phyloP scores from a whole-genome alignment of 1,140 invertebrate species.

The Chymomyza costata region DNA sequence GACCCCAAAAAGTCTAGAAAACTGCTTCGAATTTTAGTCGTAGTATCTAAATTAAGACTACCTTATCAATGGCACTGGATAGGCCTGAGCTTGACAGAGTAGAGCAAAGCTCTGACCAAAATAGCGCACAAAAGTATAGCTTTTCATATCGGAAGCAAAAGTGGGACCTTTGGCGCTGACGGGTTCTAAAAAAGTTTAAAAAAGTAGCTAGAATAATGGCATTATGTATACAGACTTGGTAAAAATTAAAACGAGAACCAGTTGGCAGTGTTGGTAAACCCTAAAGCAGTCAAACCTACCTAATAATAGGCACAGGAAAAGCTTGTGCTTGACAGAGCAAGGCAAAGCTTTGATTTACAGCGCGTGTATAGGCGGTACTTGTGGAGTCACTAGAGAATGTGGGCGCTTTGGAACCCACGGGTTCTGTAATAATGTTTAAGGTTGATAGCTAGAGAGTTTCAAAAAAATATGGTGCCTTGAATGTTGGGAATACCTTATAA shows the following conservation, averaged over 20 bases:
- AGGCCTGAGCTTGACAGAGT: conserved; percentile 86
- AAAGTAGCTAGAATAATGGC: not conserved
- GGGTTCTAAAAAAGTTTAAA: conserved; percentile 78
- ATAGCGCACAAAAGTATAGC: conserved; percentile 78
- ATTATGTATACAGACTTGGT: conserved; percentile 76
- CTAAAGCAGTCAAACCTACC: conserved; percentile 75
- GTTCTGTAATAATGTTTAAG: conserved; percentile 76
- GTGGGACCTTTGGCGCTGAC: conserved; percentile 83
- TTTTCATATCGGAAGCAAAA: conserved; percentile 81
- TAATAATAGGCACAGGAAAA: conserved; percentile 82
- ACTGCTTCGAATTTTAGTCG: too few relatives aligned
- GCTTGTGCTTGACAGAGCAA: conserved; percentile 85
- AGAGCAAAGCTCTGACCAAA: conserved; percentile 79
- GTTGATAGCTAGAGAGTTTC: not conserved
- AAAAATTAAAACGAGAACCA: conserved; percentile 78
- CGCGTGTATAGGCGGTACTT: conserved; percentile 76
- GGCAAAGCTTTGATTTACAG: conserved; percentile 76
- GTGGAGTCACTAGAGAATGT: conserved; percentile 79
- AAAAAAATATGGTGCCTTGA: conserved; percentile 27
- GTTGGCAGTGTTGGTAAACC: conserved; percentile 14
- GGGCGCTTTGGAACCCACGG: conserved; percentile 82
- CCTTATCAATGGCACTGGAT: conserved; percentile 81
- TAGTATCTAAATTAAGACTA: conserved; percentile 69
- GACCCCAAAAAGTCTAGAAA: too few relatives aligned
- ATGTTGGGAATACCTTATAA: conserved; percentile 77